phyloP scores from a whole-genome alignment of 2,888 invertebrate genomes.

The Axea sp. region DNA sequence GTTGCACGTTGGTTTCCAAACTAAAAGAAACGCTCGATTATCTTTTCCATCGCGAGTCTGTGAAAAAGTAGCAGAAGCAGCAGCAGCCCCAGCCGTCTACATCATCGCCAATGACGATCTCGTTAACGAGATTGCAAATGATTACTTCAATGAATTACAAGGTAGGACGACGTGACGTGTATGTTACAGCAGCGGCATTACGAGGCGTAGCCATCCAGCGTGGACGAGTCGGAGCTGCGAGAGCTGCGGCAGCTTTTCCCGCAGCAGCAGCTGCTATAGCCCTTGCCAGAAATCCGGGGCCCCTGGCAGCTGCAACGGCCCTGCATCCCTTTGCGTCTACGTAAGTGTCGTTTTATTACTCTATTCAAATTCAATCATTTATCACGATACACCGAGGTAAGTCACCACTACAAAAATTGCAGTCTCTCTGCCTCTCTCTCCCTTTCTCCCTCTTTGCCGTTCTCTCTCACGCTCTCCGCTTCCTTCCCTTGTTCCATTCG shows the following conservation, averaged over 20 bases:
- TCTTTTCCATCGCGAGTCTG: neutral
- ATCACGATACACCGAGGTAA: slow-evolving; percentile 22
- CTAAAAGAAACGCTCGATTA: neutral
- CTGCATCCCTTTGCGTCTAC: slow-evolving; percentile 92
- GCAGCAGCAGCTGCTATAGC: slow-evolving; percentile 86
- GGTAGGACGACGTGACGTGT: slow-evolving; percentile 73
- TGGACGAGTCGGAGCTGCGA: slow-evolving; percentile 82
- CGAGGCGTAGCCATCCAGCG: slow-evolving; percentile 92
- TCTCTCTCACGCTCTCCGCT: too few species aligned
- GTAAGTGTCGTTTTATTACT: slow-evolving; percentile 82
- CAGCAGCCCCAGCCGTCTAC: slow-evolving; percentile 40
- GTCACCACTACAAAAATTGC: too few species aligned
- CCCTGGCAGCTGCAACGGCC: slow-evolving; percentile 86
- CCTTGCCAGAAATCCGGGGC: slow-evolving; percentile 84
- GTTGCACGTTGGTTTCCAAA: too few species aligned
- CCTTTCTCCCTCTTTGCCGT: too few species aligned
- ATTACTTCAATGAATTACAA: slow-evolving; percentile 64
- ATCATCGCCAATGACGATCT: slow-evolving; percentile 56
- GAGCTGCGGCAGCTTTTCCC: slow-evolving; percentile 83
- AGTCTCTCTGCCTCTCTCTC: too few species aligned
- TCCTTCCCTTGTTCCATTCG: too few species aligned
- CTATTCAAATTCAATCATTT: slow-evolving; percentile 5
- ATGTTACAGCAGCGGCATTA: slow-evolving; percentile 87
- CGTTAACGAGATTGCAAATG: slow-evolving; percentile 31
- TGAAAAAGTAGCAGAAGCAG: slow-evolving; percentile 4